Conservation (phyloP, 2,113 vertebrate genomes). For the Megaceryle maxima region DNA sequence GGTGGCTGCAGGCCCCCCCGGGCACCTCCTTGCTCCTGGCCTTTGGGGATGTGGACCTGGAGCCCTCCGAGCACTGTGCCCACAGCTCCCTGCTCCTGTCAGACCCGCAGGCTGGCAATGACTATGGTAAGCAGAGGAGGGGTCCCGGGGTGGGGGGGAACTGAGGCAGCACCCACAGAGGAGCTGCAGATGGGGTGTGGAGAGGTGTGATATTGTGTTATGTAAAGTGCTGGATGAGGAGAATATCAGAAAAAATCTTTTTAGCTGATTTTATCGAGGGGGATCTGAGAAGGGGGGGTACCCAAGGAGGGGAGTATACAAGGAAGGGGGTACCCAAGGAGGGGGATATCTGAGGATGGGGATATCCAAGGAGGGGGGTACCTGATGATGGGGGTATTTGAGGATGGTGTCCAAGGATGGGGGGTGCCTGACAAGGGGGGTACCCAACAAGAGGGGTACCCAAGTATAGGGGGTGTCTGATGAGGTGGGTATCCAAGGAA, state of each 20-base stretch:
- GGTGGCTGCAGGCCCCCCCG: constrained; percentile 71
- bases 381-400: accelerated
- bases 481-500: background rate
- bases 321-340: background rate
- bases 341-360: accelerated
- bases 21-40: constrained; percentile 75
- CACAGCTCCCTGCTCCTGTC: constrained; percentile 79
- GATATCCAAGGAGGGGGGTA: accelerated
- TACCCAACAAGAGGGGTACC: background rate
- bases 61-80: constrained; percentile 75
- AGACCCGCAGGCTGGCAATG: constrained; percentile 43
- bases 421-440: background rate
- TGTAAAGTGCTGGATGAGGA: background rate
- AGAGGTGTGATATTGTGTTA: too few relatives aligned
- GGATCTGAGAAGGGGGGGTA: background rate
- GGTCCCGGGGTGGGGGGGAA: background rate
- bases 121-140: constrained; percentile 71
- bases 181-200: background rate
- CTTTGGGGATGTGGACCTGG: constrained; percentile 86
- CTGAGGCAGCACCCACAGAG: background rate
- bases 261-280: background rate
- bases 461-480: background rate
- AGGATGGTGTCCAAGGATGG: background rate
- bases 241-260: background rate
- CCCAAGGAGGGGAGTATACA: background rate